Percentiles rank a stretch among this genome's conserved stretches.
Evolutionary conservation across 2,113 vertebrate genomes (phyloP).

Genomic region (Hippolais icterina): DNA sequence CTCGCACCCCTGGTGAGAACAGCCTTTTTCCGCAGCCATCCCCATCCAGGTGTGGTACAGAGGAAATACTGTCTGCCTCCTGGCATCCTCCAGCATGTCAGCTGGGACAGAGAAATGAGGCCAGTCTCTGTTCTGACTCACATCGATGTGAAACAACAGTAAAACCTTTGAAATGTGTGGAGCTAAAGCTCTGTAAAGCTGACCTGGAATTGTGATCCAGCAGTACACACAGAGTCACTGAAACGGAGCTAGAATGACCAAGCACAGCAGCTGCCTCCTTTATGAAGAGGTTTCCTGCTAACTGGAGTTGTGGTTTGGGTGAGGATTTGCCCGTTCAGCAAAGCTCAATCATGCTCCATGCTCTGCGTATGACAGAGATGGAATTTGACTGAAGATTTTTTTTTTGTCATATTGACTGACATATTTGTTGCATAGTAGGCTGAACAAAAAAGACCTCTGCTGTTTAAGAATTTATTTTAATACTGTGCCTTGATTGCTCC

Average conservation of each 20-base stretch:
- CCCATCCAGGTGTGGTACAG: not conserved
- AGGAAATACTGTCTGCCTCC: not conserved
- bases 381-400: not conserved
- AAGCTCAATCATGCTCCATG: not conserved
- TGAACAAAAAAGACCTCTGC: not conserved
- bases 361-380: not conserved
- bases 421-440: not conserved
- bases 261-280: not conserved
- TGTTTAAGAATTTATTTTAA: not conserved
- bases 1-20: not conserved
- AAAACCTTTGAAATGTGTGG: not conserved
- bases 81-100: not conserved
- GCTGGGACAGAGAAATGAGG: not conserved
- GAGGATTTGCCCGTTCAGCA: rapidly evolving
- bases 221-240: not conserved
- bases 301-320: not conserved
- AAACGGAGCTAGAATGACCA: not conserved
- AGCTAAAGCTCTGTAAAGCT: not conserved
- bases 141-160: not conserved
- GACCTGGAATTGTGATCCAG: not conserved
- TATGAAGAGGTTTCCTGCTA: not conserved
- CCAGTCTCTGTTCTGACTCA: not conserved
- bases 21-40: rapidly evolving
- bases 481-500: not conserved
- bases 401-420: not conserved